Evolutionary conservation across 1,140 invertebrate genomes (phyloP), one percentile per base, ranked within the genome.

Genomic region (Hypsibius dujardini): DNA sequence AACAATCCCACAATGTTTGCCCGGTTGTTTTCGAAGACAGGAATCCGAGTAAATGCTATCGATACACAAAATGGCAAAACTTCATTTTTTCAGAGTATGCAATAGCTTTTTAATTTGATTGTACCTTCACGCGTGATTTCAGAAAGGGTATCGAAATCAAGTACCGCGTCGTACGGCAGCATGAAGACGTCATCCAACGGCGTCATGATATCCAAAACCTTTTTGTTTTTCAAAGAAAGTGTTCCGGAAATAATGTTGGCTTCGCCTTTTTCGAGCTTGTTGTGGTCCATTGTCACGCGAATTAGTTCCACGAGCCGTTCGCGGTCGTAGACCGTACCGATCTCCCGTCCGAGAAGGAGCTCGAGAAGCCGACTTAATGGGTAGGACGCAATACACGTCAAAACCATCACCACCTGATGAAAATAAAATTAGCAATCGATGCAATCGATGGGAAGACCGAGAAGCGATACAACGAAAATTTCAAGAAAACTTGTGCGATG

Each of bases 301-400:
- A 98, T 89, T 15, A 98, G 84, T 78, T 98, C 94, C 80, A 95
- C 94, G 3, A 98, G 83, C 46, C 94, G 85, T 79, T 98, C 94
- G 72, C 95, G 84, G 77, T 95, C 95, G 81, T 98, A 98, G 1
- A 95, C 90, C 77, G 89, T 92, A 42, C 92, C 94, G 72, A 98
- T 95, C 83, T 98, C 95, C 80, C 92, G 90, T 12, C 83, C 83
- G 12, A 84, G 76, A 72, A 83, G 75, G 71, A 75, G 76, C 73
- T 84, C 82, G 2, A 84, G 74, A 2, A 84, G 46, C 62, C 79
- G 76, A 75, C 80, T 81, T 28, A 84, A 79, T 2, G 83, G 83
- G 73, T 78, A 84, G 28, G 83, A 80, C 28, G 82, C 62, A 7
- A 81, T 81, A 71, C 79, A 82, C 12, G 83, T 84, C 1, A 84